These are phyloP conservation scores for Hyposmocoma kahamanoa DNA, from an alignment of 1,140 invertebrate species.

Conservation along the genomic window DNA sequence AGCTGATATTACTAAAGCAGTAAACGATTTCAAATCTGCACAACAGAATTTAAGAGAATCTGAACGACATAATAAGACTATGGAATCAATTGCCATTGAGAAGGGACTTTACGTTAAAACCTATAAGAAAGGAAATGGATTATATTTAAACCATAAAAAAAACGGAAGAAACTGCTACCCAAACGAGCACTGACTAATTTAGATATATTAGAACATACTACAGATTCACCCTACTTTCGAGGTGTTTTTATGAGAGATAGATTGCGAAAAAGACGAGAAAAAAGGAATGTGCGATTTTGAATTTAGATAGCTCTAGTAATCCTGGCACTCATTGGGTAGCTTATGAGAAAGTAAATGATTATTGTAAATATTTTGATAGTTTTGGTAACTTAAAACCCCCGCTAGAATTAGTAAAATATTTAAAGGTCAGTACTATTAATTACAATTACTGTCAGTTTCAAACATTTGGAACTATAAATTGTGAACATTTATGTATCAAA, in stretches of 20 bases:
- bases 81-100: too few relatives aligned
- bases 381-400: conserved; percentile 41
- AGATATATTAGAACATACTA: conserved; percentile 14
- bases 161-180: background rate
- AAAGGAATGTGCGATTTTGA: conserved; percentile 43
- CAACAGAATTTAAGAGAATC: background rate
- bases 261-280: conserved; percentile 22
- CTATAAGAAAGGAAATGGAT: background rate
- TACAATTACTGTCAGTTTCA: background rate
- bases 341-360: conserved; percentile 30
- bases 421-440: conserved; percentile 11
- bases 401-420: conserved; percentile 33
- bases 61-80: background rate
- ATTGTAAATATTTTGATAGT: conserved; percentile 31
- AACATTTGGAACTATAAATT: background rate
- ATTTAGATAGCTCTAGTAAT: conserved; percentile 32
- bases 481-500: conserved; percentile 2
- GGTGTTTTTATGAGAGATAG: conserved; percentile 40
- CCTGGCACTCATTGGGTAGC: conserved; percentile 47
- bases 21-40: background rate
- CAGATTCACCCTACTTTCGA: conserved; percentile 31
- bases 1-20: background rate
- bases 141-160: background rate
- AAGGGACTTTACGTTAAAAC: background rate
- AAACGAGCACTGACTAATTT: background rate